These are phyloP conservation scores for Scelioninae gen. 1 DNA, from an alignment of 2,888 invertebrate species.

Conservation along the genomic window DNA sequence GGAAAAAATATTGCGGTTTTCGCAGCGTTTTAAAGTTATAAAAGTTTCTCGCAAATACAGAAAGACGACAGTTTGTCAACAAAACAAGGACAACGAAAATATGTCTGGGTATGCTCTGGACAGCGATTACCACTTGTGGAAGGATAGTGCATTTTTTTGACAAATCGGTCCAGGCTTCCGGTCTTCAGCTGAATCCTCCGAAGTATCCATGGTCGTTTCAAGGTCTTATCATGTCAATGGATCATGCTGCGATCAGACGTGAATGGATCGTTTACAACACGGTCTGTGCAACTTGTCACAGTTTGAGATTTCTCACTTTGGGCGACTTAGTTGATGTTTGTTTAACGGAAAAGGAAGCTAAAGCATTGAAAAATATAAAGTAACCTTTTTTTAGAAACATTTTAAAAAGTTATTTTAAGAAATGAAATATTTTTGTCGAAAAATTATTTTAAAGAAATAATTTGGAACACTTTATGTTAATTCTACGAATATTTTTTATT, in stretches of 20 bases:
- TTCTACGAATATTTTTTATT: not conserved
- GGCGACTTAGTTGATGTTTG: constrained; percentile 94
- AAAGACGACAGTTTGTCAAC: too few relatives aligned
- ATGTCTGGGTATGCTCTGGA: constrained; percentile 59
- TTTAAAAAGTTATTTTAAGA: not conserved
- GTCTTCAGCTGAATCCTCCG: constrained; percentile 90
- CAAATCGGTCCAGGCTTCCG: constrained; percentile 91
- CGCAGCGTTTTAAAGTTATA: not conserved
- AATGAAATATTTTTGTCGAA: not conserved
- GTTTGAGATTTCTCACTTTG: constrained; percentile 94
- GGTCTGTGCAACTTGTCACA: constrained; percentile 98
- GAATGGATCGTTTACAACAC: constrained; percentile 97
- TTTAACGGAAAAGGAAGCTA: constrained; percentile 96
- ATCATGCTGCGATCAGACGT: constrained; percentile 93
- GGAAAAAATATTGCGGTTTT: not conserved
- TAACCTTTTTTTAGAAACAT: constrained; percentile 72
- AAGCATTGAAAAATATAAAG: constrained; percentile 93
- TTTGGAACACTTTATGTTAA: not conserved
- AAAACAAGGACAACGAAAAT: constrained; percentile 46
- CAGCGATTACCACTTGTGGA: constrained; percentile 70
- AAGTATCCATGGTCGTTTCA: constrained; percentile 92
- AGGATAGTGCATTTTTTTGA: constrained; percentile 85
- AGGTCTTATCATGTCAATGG: constrained; percentile 88
- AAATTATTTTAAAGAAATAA: not conserved
- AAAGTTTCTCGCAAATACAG: constrained; percentile 4